Evolutionary conservation across 2,888 invertebrate genomes (phyloP).

Genomic region (Rhogogaster chlorosoma): DNA sequence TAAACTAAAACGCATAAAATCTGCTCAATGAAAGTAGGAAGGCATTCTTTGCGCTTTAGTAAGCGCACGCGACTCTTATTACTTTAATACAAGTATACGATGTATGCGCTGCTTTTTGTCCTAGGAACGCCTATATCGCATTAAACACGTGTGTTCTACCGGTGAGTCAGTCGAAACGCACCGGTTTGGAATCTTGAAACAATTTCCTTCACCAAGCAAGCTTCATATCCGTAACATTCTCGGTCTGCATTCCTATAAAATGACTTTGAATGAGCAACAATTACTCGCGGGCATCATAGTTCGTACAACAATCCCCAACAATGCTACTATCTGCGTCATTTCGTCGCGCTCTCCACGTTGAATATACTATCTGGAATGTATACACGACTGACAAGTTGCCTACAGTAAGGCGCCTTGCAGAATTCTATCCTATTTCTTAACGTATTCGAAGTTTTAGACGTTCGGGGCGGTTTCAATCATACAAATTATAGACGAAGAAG

Average conservation of each 20-base stretch:
- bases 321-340: neutral
- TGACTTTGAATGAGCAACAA: constrained; percentile 31
- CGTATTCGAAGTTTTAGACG: neutral
- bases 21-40: neutral
- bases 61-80: neutral
- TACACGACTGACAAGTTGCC: neutral
- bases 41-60: neutral
- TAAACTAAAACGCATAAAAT: neutral
- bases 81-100: neutral
- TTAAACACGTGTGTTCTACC: neutral
- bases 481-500: neutral
- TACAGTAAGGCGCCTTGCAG: neutral
- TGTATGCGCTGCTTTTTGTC: neutral
- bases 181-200: constrained; percentile 23
- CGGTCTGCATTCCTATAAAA: constrained; percentile 22
- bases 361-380: neutral
- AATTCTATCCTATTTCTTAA: neutral
- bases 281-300: neutral
- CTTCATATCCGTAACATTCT: constrained; percentile 9
- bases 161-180: constrained; percentile 41
- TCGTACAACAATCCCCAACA: neutral
- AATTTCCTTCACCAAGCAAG: constrained; percentile 4
- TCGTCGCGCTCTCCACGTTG: neutral
- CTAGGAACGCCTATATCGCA: neutral
- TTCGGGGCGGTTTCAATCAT: neutral